phyloP scores from a whole-genome alignment of 2,113 vertebrate species.

The Ictalurus furcatus region DNA sequence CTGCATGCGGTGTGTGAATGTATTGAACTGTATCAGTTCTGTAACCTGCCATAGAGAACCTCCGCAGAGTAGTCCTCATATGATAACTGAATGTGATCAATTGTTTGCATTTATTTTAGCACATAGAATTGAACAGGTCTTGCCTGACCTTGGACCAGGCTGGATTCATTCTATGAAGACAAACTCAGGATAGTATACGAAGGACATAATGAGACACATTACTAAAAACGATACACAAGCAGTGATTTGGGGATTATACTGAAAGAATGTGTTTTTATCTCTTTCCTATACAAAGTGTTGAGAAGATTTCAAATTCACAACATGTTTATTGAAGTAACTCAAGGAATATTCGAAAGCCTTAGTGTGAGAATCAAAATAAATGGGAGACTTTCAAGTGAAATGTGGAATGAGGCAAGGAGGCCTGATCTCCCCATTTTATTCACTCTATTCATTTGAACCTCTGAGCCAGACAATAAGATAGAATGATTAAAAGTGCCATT shows the following conservation, averaged over 20 bases:
- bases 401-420: no score
- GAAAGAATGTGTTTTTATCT: neutral
- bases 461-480: neutral
- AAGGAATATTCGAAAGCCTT: neutral
- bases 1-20: neutral
- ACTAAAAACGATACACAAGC: neutral
- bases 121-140: neutral
- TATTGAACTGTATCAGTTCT: neutral
- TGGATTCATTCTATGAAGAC: neutral
- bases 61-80: neutral
- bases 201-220: neutral
- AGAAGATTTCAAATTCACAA: neutral
- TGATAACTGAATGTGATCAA: neutral
- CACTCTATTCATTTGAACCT: neutral
- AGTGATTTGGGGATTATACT: neutral
- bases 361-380: neutral
- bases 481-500: neutral
- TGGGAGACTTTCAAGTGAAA: neutral
- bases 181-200: neutral
- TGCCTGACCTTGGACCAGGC: neutral
- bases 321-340: no score
- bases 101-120: neutral
- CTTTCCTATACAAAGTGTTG: neutral
- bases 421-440: neutral
- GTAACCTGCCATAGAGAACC: slow-evolving; percentile 1